A percentile compares a stretch with the other conserved stretches of the same genome.
These are phyloP conservation scores for Pollenia griseotomentosa DNA, from an alignment of 2,888 invertebrate species.

Conservation along the genomic window DNA sequence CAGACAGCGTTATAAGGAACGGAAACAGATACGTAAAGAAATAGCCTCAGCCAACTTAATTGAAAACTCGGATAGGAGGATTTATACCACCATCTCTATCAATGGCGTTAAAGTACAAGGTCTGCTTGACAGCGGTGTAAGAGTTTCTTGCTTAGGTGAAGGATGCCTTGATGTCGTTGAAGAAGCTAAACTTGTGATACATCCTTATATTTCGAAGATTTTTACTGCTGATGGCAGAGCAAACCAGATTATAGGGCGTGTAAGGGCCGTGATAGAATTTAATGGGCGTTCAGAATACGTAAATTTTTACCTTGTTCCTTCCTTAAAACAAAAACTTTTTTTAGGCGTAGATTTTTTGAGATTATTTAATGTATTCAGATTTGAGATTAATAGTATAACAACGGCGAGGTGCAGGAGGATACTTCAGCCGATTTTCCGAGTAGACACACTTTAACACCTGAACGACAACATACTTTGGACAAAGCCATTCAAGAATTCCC, in stretches of 20 bases:
- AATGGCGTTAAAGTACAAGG: conserved; percentile 22
- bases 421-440: neutral
- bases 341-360: conserved; percentile 49
- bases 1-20: neutral
- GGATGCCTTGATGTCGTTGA: conserved; percentile 31
- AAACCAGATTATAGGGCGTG: conserved; percentile 39
- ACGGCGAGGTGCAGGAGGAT: neutral
- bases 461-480: neutral
- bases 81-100: neutral
- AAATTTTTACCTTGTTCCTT: conserved; percentile 50
- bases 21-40: neutral
- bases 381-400: neutral
- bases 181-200: neutral
- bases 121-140: conserved; percentile 29
- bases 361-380: neutral
- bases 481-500: neutral
- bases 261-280: conserved; percentile 29
- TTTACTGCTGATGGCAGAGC: conserved; percentile 35
- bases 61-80: neutral
- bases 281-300: conserved; percentile 11
- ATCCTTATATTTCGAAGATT: neutral
- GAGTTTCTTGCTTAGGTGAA: conserved; percentile 22
- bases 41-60: neutral
- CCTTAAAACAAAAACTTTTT: conserved; percentile 29
- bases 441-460: neutral